Evolutionary conservation across 1,140 invertebrate genomes (phyloP).

Genomic region (Saccostrea glomerata): DNA sequence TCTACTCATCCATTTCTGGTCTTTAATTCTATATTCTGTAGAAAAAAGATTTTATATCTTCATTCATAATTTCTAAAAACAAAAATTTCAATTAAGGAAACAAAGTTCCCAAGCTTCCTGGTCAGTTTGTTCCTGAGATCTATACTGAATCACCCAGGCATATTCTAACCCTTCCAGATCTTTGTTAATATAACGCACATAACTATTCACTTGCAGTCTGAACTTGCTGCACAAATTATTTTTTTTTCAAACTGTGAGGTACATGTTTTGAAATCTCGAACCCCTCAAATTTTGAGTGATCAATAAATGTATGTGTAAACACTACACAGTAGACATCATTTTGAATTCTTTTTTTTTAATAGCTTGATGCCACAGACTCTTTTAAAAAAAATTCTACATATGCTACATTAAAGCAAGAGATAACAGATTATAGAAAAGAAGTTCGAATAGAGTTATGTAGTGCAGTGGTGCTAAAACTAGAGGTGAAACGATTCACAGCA

Average conservation of each 20-base stretch:
- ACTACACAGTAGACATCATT: background rate
- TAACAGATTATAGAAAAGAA: background rate
- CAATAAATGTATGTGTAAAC: background rate
- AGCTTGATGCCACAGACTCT: background rate
- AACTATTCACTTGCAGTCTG: too few species aligned
- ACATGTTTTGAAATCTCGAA: background rate
- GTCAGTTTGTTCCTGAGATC: background rate
- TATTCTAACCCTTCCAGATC: background rate
- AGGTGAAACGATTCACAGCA: slow-evolving; percentile 33
- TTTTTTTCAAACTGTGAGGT: too few species aligned
- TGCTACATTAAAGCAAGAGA: slow-evolving; percentile 1
- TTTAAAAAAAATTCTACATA: background rate
- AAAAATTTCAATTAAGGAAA: slow-evolving; percentile 19
- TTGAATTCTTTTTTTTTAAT: background rate
- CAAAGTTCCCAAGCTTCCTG: background rate
- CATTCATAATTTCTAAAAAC: too few species aligned
- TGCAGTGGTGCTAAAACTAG: slow-evolving; percentile 6
- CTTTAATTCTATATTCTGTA: too few species aligned
- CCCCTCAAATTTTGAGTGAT: background rate
- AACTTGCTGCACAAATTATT: too few species aligned
- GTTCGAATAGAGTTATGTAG: background rate
- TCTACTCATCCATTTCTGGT: too few species aligned
- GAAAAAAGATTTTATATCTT: too few species aligned
- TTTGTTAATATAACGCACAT: too few species aligned
- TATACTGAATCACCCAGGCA: background rate